Base-by-base conservation (phyloP, 2,888 invertebrate species). In the Junonia oenone region DNA sequence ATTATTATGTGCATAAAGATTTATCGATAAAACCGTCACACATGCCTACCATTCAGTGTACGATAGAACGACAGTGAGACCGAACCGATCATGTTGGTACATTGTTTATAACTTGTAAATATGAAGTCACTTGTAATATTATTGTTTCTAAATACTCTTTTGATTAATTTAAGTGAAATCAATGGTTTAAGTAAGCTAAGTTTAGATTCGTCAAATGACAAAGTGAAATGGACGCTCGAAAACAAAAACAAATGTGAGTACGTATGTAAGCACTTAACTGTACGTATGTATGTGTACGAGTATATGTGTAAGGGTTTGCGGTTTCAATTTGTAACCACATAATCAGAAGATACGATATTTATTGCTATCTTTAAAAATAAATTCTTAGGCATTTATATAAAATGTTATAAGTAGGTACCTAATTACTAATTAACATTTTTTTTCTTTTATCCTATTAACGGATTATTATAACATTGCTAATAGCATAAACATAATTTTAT, bases 161-260 rank as follows among this genome's bases (percentile, higher is more conserved):
- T 19, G 17, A 27, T 49, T 0, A 55, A 26, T 49, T 35, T 59
- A 33, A 31, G 37, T 43, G 4, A 29, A 11, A 51, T 55, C 6
- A 26, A 47, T 31, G 56, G 60, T 51, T 45, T 58, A 15, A 35
- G 15, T 6, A 61, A 52, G 35, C 47, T 61, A 4, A 53, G 62
- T 50, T 61, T 72, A n/a, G 55, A 56, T 37, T 68, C 69, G 0
- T 49, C 52, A 3, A 65, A 58, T 51, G 52, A 51, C 19, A 49
- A 67, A 59, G 66, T 67, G 37, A 55, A 49, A 13, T 90, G 90
- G 90, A 78, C 65, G 17, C 72, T 88, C 54, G 68, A 72, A 53
- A 90, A 83, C 64, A 66, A 65, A 22, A 88, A 88, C 71, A 78
- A 76, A 69, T 76, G 90, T 90, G 71, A 89, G 90, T 86, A 33